Evolutionary conservation across 2,113 vertebrate species (phyloP).

Genomic region (Loxodonta africana): DNA sequence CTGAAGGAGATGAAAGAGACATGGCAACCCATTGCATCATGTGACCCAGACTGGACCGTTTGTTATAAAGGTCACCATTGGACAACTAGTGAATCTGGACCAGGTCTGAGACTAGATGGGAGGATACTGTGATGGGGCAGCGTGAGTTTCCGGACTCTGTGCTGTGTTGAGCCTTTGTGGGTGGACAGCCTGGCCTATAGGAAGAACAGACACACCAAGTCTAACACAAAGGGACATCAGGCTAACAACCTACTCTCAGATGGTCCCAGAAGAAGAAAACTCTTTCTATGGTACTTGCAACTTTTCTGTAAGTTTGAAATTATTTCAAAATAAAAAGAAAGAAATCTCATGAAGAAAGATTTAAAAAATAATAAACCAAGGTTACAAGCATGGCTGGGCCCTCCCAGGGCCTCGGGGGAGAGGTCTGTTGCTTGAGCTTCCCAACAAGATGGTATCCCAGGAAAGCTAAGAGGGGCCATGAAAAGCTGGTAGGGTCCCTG

Average conservation of each 20-base stretch:
- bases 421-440: not conserved
- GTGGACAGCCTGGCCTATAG: not conserved
- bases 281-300: not conserved
- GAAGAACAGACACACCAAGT: not conserved
- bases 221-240: not conserved
- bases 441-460: not conserved
- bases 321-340: not conserved
- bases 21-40: rapidly evolving
- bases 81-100: not conserved
- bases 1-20: not conserved
- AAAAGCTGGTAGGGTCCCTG: not conserved
- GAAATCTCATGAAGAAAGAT: not conserved
- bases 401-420: not conserved
- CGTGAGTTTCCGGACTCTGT: not conserved
- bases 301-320: not conserved
- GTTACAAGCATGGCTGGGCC: not conserved
- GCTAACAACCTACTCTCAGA: not conserved
- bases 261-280: not conserved
- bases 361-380: not conserved
- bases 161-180: not conserved
- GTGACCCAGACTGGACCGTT: not conserved
- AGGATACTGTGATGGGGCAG: rapidly evolving
- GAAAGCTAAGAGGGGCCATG: not conserved
- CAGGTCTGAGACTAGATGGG: not conserved
- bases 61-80: rapidly evolving